These are phyloP conservation scores for Misgurnus anguillicaudatus DNA, from an alignment of 2,113 vertebrate genomes.

Conservation along the genomic window DNA sequence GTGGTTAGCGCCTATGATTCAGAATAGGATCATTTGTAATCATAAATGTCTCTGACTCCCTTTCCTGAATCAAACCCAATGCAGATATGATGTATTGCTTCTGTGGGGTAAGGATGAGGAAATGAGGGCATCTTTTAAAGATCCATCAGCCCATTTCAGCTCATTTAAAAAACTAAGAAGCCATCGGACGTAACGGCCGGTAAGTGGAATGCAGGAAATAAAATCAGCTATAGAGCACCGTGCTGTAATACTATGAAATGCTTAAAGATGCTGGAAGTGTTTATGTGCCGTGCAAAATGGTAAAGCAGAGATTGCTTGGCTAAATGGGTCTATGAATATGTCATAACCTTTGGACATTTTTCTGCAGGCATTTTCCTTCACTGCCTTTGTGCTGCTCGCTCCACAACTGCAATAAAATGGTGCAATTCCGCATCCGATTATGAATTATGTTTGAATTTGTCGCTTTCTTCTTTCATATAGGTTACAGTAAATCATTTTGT, in stretches of 20 bases:
- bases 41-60: conserved; percentile 12
- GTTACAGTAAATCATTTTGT: background rate
- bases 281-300: conserved; percentile 39
- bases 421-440: conserved; percentile 31
- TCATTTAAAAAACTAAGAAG: background rate
- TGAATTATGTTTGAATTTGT: conserved; percentile 48
- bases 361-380: conserved; percentile 35
- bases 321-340: conserved; percentile 43
- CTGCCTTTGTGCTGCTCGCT: conserved; percentile 29
- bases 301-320: conserved; percentile 32
- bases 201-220: background rate
- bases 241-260: conserved; percentile 15
- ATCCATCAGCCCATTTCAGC: background rate
- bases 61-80: background rate
- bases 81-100: background rate
- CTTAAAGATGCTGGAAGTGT: conserved; percentile 16
- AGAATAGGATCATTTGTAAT: background rate
- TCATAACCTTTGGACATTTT: conserved; percentile 27
- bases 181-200: background rate
- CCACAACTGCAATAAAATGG: conserved; percentile 47
- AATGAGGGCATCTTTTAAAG: background rate
- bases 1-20: conserved; percentile 6
- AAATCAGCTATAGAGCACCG: background rate
- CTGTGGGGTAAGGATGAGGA: background rate
- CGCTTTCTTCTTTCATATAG: conserved; percentile 12